phyloP scores from a whole-genome alignment of 2,113 vertebrate genomes.

The Erpornis zantholeuca region DNA sequence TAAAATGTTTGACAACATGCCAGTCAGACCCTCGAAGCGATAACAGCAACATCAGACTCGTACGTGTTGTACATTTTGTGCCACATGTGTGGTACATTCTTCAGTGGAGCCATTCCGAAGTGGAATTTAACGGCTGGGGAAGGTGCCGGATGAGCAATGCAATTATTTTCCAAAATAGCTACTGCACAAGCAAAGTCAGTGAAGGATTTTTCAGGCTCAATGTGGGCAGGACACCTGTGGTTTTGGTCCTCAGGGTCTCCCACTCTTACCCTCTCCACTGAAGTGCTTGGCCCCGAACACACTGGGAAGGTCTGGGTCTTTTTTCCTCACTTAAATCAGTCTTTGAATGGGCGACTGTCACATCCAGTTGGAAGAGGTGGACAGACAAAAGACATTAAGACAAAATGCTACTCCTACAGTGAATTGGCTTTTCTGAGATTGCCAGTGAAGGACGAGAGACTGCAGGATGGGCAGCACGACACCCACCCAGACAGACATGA shows the following conservation, averaged over 20 bases:
- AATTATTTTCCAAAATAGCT: background rate
- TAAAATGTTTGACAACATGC: conserved; percentile 46
- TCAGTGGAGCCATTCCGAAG: background rate
- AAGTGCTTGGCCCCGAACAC: background rate
- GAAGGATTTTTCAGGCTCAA: background rate
- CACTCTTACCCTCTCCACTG: background rate
- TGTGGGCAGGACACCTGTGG: background rate
- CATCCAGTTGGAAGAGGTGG: background rate
- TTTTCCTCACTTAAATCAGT: background rate
- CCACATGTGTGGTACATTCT: background rate
- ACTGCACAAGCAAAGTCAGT: background rate
- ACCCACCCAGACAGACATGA: background rate
- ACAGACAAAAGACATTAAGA: background rate
- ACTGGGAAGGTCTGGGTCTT: background rate
- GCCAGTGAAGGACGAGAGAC: background rate
- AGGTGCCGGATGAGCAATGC: background rate
- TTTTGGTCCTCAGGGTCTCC: background rate
- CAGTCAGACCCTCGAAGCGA: conserved; percentile 12
- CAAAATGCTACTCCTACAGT: background rate
- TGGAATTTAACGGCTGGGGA: background rate
- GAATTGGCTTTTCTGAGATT: background rate
- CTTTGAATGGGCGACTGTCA: background rate
- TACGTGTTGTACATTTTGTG: background rate
- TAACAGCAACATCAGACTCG: background rate
- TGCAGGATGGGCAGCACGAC: background rate